These are phyloP conservation scores for Chiridota heheva DNA, from an alignment of 35 echinoderm and acorn worm genomes.

Conservation along the genomic window DNA sequence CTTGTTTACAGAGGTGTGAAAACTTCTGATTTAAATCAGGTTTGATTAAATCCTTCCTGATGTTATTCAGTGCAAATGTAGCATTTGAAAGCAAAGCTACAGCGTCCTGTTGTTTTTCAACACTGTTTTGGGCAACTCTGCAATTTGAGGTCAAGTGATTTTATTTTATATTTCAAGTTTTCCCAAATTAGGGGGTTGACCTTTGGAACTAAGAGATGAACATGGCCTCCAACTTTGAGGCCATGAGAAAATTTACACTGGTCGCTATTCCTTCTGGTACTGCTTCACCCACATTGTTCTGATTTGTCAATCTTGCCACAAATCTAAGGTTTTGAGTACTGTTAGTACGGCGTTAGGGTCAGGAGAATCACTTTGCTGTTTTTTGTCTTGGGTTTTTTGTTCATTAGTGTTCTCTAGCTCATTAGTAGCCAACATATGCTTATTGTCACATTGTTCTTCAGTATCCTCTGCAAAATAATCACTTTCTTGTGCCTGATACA, in stretches of 20 bases:
- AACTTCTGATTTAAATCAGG: not conserved
- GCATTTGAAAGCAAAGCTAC: constrained; percentile 20
- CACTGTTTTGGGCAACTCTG: too few relatives aligned
- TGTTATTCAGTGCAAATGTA: constrained; percentile 39
- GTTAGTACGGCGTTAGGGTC: not conserved
- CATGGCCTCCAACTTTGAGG: constrained; percentile 13
- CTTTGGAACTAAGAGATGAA: not conserved
- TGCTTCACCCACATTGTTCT: not conserved
- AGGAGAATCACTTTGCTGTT: not conserved
- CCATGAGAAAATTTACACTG: constrained; percentile 22
- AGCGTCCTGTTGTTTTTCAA: constrained; percentile 27
- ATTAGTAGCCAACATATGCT: too few relatives aligned
- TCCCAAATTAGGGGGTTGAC: constrained; percentile 15
- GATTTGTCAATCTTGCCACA: constrained; percentile 6
- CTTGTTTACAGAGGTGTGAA: not conserved
- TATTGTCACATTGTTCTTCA: too few relatives aligned
- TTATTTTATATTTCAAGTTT: too few relatives aligned
- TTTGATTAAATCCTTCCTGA: constrained; percentile 8
- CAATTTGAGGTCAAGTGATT: too few relatives aligned
- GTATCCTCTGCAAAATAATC: too few relatives aligned
- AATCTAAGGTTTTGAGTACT: not conserved
- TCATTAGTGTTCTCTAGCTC: too few relatives aligned
- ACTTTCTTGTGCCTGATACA: too few relatives aligned
- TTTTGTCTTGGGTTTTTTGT: too few relatives aligned
- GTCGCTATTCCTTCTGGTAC: constrained; percentile 1